Evolutionary conservation across 2,113 vertebrate species (phyloP).

Genomic region (Rafetus swinhoei): DNA sequence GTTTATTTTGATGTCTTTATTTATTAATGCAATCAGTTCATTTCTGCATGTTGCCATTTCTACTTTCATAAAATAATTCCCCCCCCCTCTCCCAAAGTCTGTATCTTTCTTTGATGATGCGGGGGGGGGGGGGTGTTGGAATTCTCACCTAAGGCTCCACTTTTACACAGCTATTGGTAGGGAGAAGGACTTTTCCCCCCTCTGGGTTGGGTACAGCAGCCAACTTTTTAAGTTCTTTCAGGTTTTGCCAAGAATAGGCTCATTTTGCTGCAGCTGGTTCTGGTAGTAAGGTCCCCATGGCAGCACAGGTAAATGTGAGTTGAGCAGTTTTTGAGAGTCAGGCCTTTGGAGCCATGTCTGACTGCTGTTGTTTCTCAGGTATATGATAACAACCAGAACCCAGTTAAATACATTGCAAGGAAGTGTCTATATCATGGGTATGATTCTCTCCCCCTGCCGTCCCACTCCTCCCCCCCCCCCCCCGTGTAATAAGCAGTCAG

Average conservation of each 20-base stretch:
- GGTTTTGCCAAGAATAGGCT: conserved; percentile 50
- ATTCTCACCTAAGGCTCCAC: not conserved
- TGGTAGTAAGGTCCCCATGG: conserved; percentile 58
- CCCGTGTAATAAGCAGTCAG: not conserved
- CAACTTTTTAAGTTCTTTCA: conserved; percentile 53
- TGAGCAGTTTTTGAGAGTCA: conserved; percentile 27
- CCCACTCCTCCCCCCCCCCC: not conserved
- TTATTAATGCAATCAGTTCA: not conserved
- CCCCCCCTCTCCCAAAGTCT: not conserved
- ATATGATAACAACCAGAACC: not conserved
- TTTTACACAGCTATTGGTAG: not conserved
- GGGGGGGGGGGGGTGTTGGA: not conserved
- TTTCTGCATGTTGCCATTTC: not conserved
- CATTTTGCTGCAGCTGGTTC: conserved; percentile 49
- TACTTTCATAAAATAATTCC: not conserved
- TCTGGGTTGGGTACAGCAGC: not conserved
- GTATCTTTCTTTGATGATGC: not conserved
- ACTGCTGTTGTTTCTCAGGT: not conserved
- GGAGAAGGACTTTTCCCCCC: conserved; percentile 21
- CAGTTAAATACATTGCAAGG: accelerated
- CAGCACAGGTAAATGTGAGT: conserved; percentile 66
- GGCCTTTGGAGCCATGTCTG: not conserved
- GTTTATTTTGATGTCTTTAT: not conserved
- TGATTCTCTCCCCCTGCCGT: accelerated
- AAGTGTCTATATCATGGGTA: not conserved